Evolutionary conservation across 2,797 vertebrate species (phyloP), one percentile per base, ranked within the genome.

Genomic region (Phoeniculus purpureus): DNA sequence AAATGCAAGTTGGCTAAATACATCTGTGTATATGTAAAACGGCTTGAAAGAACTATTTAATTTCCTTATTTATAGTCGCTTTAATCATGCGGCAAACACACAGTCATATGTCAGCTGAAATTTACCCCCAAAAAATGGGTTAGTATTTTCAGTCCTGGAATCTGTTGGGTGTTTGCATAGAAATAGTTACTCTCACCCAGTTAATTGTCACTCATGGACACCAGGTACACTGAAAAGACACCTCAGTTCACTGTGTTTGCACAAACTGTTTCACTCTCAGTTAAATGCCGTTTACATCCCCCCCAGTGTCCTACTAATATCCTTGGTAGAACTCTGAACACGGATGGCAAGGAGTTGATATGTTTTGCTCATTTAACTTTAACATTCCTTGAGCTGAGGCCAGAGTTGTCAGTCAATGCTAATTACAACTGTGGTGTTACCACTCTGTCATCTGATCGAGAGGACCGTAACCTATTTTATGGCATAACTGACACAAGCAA

Each of bases 351-450:
- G 81, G 72, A 88, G 89, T 58, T 90, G 86, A n/a, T 87, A 8
- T 14, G 25, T 78, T 94, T 6, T 80, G 72, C 86, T 85, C 73
- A 64, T 50, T 88, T 70, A 22, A 56, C 23, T 73, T 62, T 79
- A n/a, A 29, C 32, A 23, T 59, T 10, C 82, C 66, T 84, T 61
- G 94, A 79, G 89, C 80, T 62, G 20, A 32, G 83, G 85, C 91
- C 94, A 95, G 93, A 71, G 87, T 76, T 94, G 87, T 66, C 93
- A 87, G 59, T 85, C 84, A 87, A 15, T 52, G 90, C 89, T 55
- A 26, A 73, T 70, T 62, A 13, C 60, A 47, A 51, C 40, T 12
- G 40, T 55, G 23, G 75, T 61, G 67, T 85, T 94, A 78, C 72
- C 72, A 7, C 59, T 59, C 92, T 94, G 92, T 67, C 92, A 81